Evolutionary conservation across 2,888 invertebrate species (phyloP).

Genomic region (Melikaiella ostensackeni): DNA sequence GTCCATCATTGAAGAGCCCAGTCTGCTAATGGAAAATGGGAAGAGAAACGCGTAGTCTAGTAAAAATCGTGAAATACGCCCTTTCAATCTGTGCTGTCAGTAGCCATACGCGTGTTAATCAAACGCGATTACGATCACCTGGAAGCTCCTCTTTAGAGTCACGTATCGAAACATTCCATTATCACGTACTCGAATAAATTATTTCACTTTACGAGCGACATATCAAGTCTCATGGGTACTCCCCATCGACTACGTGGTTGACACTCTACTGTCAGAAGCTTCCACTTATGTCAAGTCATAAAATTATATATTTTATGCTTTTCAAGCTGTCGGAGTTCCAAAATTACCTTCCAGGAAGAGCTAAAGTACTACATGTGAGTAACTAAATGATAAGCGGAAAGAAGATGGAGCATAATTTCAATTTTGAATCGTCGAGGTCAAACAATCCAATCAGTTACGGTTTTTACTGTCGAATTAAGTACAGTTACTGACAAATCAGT

Average conservation of each 20-base stretch:
- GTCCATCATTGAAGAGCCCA: conserved; percentile 20
- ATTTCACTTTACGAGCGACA: conserved; percentile 19
- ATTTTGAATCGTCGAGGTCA: no score
- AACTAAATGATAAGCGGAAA: not conserved
- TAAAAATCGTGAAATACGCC: conserved; percentile 22
- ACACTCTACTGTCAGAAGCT: conserved; percentile 19
- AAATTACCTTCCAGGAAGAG: not conserved
- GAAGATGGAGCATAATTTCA: not conserved
- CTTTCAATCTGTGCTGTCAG: conserved; percentile 15
- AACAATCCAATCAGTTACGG: no score
- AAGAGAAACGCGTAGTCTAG: not conserved
- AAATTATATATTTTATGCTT: conserved; percentile 20
- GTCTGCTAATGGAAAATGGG: conserved; percentile 31
- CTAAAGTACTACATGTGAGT: not conserved
- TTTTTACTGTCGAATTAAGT: no score
- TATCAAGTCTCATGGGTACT: conserved; percentile 4
- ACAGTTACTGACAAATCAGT: no score
- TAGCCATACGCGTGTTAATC: not conserved
- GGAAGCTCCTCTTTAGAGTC: not conserved
- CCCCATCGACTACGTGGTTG: not conserved
- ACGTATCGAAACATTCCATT: conserved; percentile 26
- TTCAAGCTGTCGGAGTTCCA: conserved; percentile 3
- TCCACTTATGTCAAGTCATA: conserved; percentile 13
- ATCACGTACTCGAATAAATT: conserved; percentile 25
- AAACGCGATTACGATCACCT: conserved; percentile 1